Conservation (phyloP, 2,797 vertebrate species). For the Sebastiscus tertius region DNA sequence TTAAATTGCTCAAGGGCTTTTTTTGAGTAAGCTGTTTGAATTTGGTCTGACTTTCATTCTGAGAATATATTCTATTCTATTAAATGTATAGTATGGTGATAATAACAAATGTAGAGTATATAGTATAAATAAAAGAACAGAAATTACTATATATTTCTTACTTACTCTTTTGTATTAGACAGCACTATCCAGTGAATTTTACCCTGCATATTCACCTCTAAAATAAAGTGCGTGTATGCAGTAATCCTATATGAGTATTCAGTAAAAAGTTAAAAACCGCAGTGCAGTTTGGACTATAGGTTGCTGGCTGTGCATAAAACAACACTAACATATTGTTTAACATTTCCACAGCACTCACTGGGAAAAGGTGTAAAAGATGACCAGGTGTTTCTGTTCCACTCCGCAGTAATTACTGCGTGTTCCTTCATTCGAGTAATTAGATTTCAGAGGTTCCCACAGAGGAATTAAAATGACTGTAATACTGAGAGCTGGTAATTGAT, state of each 20-base stretch:
- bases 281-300: constrained; percentile 2
- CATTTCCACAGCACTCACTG: not conserved
- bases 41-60: not conserved
- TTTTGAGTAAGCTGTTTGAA: not conserved
- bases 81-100: not conserved
- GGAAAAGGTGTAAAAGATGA: constrained; percentile 11
- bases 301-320: constrained; percentile 30
- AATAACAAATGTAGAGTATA: not conserved
- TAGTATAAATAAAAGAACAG: not conserved
- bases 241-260: constrained; percentile 2
- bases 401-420: constrained; percentile 25
- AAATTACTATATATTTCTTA: not conserved
- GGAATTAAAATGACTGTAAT: constrained; percentile 21
- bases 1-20: not conserved
- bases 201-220: not conserved
- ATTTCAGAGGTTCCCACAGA: constrained; percentile 10
- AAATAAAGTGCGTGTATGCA: constrained; percentile 19
- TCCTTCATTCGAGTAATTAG: constrained; percentile 10
- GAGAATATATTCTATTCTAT: not conserved
- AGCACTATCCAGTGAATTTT: not conserved
- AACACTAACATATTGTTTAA: not conserved
- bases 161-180: not conserved
- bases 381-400: constrained; percentile 10
- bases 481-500: constrained; percentile 36
- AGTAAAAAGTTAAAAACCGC: constrained; percentile 18